These are phyloP conservation scores for Lasiommata megera DNA, from an alignment of 2,888 invertebrate genomes.

Conservation along the genomic window DNA sequence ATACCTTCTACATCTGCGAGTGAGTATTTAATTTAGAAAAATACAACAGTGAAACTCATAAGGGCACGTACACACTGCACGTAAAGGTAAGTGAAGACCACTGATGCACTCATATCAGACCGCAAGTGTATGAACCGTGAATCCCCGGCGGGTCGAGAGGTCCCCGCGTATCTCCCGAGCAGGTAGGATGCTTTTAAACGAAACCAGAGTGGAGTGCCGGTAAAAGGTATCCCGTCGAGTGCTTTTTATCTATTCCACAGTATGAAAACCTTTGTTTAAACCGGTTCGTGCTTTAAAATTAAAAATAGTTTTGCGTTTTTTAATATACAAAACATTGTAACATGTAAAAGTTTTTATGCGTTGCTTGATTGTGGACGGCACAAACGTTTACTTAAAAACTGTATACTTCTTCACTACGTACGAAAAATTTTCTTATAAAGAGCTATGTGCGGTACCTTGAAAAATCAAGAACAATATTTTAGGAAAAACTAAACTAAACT, in stretches of 20 bases:
- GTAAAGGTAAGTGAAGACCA: background rate
- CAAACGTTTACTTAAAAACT: background rate
- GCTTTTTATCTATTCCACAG: conserved; percentile 10
- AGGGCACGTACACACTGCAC: background rate
- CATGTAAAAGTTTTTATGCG: background rate
- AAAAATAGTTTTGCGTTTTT: background rate
- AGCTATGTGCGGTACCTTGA: too few species aligned
- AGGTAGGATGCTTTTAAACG: conserved; percentile 27
- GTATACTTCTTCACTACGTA: too few species aligned
- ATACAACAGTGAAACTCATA: background rate
- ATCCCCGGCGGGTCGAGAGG: background rate
- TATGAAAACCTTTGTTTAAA: conserved; percentile 10
- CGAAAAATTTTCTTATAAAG: too few species aligned
- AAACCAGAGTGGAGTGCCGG: conserved; percentile 19
- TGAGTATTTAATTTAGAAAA: background rate
- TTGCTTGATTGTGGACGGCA: background rate
- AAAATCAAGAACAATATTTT: too few species aligned
- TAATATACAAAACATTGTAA: background rate
- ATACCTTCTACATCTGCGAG: background rate
- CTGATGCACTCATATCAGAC: conserved; percentile 1
- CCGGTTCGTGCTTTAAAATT: background rate
- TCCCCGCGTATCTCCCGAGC: conserved; percentile 8
- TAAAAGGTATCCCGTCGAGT: conserved; percentile 15
- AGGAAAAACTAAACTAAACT: too few species aligned
- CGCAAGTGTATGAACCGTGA: conserved; percentile 10